phyloP scores from a whole-genome alignment of 2,113 vertebrate species.

The Ranitomeya imitator region DNA sequence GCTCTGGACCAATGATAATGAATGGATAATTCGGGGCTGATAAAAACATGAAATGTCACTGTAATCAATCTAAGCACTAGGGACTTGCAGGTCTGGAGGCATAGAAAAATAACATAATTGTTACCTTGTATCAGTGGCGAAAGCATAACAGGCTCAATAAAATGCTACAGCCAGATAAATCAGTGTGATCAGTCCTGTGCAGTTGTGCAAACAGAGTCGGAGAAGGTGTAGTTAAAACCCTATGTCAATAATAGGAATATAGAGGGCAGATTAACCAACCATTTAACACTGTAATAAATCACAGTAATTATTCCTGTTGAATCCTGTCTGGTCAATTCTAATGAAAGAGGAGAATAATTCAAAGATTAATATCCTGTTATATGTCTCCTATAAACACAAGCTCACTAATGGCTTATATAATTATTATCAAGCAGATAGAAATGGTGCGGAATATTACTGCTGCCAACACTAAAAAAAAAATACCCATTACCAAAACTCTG shows the following conservation, averaged over 20 bases:
- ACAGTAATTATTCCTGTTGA: slow-evolving; percentile 50
- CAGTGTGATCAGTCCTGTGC: neutral
- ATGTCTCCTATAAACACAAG: slow-evolving; percentile 48
- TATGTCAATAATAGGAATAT: slow-evolving; percentile 51
- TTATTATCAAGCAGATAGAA: slow-evolving; percentile 39
- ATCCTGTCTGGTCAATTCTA: slow-evolving; percentile 55
- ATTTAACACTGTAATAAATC: slow-evolving; percentile 55
- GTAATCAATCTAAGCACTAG: slow-evolving; percentile 32
- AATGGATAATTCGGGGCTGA: slow-evolving; percentile 40
- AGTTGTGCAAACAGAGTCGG: slow-evolving; percentile 12
- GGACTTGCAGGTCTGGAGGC: neutral
- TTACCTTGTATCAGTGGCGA: slow-evolving; percentile 29
- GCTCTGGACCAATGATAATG: slow-evolving; percentile 49
- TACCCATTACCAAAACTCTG: slow-evolving; percentile 10
- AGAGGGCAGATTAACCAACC: slow-evolving; percentile 52
- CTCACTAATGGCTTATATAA: slow-evolving; percentile 49
- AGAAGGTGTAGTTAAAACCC: slow-evolving; percentile 37
- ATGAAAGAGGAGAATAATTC: slow-evolving; percentile 47
- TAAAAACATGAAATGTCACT: slow-evolving; percentile 38
- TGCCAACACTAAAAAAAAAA: slow-evolving; percentile 7
- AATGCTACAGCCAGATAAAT: neutral
- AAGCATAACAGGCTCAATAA: slow-evolving; percentile 26
- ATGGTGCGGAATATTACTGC: slow-evolving; percentile 20
- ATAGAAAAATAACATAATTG: slow-evolving; percentile 19
- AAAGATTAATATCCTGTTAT: slow-evolving; percentile 54